A percentile compares a stretch with the other conserved stretches of the same genome.
Conservation (phyloP, 1,140 invertebrate genomes). For the Bombus affinis region DNA sequence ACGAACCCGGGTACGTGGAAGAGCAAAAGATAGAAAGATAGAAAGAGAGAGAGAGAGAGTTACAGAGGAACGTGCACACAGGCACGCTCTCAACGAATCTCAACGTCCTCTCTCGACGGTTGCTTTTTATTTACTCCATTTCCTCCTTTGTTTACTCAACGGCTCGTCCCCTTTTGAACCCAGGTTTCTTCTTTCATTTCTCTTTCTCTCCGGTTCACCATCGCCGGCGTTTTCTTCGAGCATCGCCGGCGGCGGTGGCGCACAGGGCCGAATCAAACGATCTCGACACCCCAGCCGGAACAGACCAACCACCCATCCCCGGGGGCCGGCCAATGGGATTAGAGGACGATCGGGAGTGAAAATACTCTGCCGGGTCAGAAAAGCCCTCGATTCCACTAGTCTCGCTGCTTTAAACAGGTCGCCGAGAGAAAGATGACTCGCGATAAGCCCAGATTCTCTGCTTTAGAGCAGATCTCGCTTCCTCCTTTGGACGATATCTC, state of each 20-base stretch:
- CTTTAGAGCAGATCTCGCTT: neutral
- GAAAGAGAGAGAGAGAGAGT: neutral
- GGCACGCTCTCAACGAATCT: constrained; percentile 30
- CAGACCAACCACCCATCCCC: constrained; percentile 3
- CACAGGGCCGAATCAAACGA: constrained; percentile 50
- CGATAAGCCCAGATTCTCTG: constrained; percentile 5
- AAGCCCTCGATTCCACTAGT: constrained; percentile 24
- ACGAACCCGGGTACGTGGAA: constrained; percentile 5
- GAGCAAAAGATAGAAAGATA: neutral
- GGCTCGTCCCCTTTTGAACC: constrained; percentile 38
- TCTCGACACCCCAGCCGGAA: constrained; percentile 46
- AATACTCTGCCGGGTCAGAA: constrained; percentile 30
- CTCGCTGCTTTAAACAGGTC: constrained; percentile 22
- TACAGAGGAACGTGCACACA: neutral
- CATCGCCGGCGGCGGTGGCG: constrained; percentile 2
- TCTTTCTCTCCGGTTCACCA: neutral
- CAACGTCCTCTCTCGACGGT: constrained; percentile 52
- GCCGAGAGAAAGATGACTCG: neutral
- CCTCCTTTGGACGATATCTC: neutral
- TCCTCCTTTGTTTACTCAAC: constrained; percentile 75
- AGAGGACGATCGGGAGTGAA: constrained; percentile 52
- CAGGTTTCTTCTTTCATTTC: neutral
- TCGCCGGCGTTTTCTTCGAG: constrained; percentile 18
- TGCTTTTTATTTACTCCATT: constrained; percentile 78
- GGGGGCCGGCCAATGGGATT: constrained; percentile 43